Evolutionary conservation across 1,140 invertebrate genomes (phyloP).

Genomic region (Eueides isabella): DNA sequence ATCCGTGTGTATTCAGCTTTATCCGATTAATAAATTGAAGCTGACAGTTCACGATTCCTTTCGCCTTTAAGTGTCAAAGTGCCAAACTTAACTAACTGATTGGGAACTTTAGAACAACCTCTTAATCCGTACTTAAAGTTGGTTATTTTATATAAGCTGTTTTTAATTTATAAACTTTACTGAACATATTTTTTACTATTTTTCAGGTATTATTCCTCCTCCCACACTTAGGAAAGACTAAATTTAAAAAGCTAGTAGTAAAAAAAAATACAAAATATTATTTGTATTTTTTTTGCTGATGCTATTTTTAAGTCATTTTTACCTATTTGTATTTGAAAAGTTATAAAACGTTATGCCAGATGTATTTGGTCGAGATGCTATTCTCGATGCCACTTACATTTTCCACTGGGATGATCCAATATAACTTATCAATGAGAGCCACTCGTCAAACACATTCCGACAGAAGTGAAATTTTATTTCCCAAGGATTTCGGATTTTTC

Average conservation of each 20-base stretch:
- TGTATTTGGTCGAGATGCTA: neutral
- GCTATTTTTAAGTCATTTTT: too few relatives aligned
- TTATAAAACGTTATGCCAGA: neutral
- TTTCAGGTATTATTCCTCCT: too few relatives aligned
- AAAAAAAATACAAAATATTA: too few relatives aligned
- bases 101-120: slow-evolving; percentile 7
- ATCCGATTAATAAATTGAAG: slow-evolving; percentile 31
- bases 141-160: neutral
- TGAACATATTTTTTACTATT: too few relatives aligned
- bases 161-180: neutral
- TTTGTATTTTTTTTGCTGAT: too few relatives aligned
- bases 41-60: slow-evolving; percentile 21
- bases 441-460: slow-evolving; percentile 13
- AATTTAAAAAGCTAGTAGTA: too few relatives aligned
- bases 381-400: neutral
- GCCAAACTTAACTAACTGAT: slow-evolving; percentile 22
- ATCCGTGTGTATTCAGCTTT: neutral
- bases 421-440: slow-evolving; percentile 1
- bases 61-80: slow-evolving; percentile 29
- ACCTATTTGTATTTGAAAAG: too few relatives aligned
- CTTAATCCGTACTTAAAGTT: slow-evolving; percentile 5
- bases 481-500: slow-evolving; percentile 9
- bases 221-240: too few relatives aligned
- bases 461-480: slow-evolving; percentile 18
- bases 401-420: neutral